Evolutionary conservation across 2,888 invertebrate species (phyloP), one percentile per base, ranked within the genome.

Genomic region (Horisme vitalbata): DNA sequence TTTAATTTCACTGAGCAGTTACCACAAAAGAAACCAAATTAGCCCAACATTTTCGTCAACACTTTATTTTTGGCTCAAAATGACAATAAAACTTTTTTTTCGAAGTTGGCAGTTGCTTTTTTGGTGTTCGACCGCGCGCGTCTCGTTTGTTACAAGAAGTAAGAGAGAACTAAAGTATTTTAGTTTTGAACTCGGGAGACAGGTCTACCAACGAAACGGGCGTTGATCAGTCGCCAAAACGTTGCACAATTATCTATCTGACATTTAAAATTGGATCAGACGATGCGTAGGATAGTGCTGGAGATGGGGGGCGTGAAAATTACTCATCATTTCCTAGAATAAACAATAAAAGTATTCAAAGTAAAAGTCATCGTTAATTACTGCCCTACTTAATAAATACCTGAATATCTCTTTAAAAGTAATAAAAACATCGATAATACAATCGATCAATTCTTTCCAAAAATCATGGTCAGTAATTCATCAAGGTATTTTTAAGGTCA

Each of bases 171-270:
- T 77, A 70, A 76, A 80, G 72, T 78, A 74, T 74, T 76, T 71
- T 65, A 57, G 54, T 50, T 51, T 45, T 45, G 50, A 48, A 45
- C 46, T 47, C 55, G 61, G 63, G 72, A 76, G 78, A 77, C 78
- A 76, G 65, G 73, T 74, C 74, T 72, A 55, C 69, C 63, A 47
- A 51, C 43, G 60, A 57, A 55, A 50, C 63, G 58, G 64, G 21
- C 68, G 77, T 83, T 84, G 85, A 84, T 73, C 69, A 65, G 73
- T 71, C 77, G 87, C 86, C 87, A 84, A 79, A 66, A 68, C 58
- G 79, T 86, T 87, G 78, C 87, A 87, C 87, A 88, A 88, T 87
- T 86, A 86, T 83, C 85, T 83, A 82, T 82, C 83, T 88, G 88
- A 88, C 87, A 89, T 88, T 88, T 87, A 86, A 89, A 89, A 88